phyloP scores from a whole-genome alignment of 2,113 vertebrate species.

The Eidolon helvum region DNA sequence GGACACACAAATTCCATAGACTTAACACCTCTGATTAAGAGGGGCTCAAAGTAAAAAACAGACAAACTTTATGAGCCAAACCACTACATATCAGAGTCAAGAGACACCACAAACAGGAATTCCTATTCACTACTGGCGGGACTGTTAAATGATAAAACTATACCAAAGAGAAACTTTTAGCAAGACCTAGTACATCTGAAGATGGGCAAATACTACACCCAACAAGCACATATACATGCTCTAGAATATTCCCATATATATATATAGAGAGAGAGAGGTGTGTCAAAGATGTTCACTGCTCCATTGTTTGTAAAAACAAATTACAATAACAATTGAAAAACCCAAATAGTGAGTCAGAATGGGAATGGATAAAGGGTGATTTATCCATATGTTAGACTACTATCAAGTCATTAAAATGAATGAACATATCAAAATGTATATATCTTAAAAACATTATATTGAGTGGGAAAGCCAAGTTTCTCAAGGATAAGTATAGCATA shows the following conservation, averaged over 20 bases:
- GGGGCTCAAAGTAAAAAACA: constrained; percentile 40
- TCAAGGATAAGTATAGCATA: constrained; percentile 20
- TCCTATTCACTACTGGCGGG: neutral
- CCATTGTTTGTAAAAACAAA: constrained; percentile 34
- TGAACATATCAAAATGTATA: constrained; percentile 41
- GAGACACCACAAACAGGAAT: constrained; percentile 6
- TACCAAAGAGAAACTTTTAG: neutral
- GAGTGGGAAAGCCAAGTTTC: constrained; percentile 42
- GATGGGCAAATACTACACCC: neutral
- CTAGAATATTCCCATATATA: neutral
- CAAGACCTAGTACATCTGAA: neutral
- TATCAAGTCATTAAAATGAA: constrained; percentile 61
- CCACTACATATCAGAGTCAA: neutral
- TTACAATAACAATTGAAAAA: neutral
- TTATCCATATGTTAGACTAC: constrained; percentile 45
- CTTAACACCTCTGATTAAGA: constrained; percentile 19
- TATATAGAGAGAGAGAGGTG: neutral
- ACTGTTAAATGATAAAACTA: constrained; percentile 5
- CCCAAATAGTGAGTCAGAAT: neutral
- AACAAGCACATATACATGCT: neutral
- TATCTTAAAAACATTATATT: constrained; percentile 51
- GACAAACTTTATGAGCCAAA: constrained; percentile 59
- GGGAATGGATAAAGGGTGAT: constrained; percentile 24
- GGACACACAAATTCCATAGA: constrained; percentile 8
- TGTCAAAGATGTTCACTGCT: neutral